Percentiles rank a stretch among this genome's conserved stretches.
These are phyloP conservation scores for Atopsyche davidsoni DNA, from an alignment of 1,140 invertebrate genomes.

Conservation along the genomic window DNA sequence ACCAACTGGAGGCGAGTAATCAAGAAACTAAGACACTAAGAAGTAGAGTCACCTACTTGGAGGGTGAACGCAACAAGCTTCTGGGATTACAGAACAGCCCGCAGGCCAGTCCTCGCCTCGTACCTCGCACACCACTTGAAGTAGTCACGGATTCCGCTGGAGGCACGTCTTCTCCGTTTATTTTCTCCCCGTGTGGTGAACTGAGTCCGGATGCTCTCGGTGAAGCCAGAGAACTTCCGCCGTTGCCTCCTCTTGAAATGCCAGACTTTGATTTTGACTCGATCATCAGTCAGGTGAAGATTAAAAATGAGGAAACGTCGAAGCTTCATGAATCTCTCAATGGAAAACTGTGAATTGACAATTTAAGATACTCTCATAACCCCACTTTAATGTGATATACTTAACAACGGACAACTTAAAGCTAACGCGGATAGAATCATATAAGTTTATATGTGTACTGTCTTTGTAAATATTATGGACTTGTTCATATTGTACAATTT, in stretches of 20 bases:
- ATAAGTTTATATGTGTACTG: too few relatives aligned
- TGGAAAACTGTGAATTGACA: too few relatives aligned
- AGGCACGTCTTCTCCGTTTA: conserved; percentile 38
- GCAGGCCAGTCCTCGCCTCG: conserved; percentile 12
- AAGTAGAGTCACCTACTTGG: conserved; percentile 44
- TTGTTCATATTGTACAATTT: too few relatives aligned
- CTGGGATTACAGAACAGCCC: conserved; percentile 34
- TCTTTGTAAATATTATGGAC: too few relatives aligned
- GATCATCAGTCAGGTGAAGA: conserved; percentile 25
- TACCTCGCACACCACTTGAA: conserved; percentile 29
- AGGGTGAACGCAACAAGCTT: conserved; percentile 44
- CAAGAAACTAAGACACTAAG: conserved; percentile 51
- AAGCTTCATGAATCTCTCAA: too few relatives aligned
- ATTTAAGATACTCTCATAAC: too few relatives aligned
- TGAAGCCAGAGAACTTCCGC: conserved; percentile 40
- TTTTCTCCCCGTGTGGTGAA: conserved; percentile 40
- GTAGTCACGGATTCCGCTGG: conserved; percentile 38
- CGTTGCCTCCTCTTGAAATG: conserved; percentile 51
- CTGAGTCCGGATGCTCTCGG: conserved; percentile 35
- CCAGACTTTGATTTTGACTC: conserved; percentile 49
- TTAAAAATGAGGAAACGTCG: conserved; percentile 14
- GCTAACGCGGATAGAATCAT: too few relatives aligned
- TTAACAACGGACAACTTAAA: too few relatives aligned
- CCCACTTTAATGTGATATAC: too few relatives aligned
- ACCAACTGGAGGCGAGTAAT: conserved; percentile 54